Percentiles rank a stretch among this genome's conserved stretches.
Conservation (phyloP, 2,113 vertebrate genomes). For the Callocephalon fimbriatum region DNA sequence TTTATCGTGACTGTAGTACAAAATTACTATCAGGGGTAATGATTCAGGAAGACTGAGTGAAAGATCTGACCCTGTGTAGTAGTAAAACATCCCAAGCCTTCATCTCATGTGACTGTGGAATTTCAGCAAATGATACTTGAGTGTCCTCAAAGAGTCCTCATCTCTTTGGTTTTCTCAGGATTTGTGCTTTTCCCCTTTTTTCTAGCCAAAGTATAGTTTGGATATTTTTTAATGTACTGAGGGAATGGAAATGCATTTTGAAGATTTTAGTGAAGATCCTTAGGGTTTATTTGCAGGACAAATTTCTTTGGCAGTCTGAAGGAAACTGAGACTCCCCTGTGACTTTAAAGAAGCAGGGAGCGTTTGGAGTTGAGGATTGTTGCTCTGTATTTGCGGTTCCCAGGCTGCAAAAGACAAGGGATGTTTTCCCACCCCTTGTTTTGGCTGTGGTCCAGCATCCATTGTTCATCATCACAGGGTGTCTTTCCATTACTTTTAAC, state of each 20-base stretch:
- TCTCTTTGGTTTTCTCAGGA: background rate
- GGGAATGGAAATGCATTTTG: background rate
- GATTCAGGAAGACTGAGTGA: background rate
- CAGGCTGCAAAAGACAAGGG: background rate
- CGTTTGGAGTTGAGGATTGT: background rate
- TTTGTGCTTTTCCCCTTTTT: background rate
- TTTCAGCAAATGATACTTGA: background rate
- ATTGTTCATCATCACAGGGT: background rate
- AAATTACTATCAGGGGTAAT: background rate
- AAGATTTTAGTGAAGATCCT: background rate
- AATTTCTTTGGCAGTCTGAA: background rate
- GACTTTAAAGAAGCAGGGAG: background rate
- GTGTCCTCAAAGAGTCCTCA: background rate
- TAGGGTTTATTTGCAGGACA: background rate
- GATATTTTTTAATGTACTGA: background rate
- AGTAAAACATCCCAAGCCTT: background rate
- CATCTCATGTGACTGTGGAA: background rate
- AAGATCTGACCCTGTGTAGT: background rate
- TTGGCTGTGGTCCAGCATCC: background rate
- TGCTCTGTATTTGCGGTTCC: background rate
- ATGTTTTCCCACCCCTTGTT: background rate
- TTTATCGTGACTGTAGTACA: background rate
- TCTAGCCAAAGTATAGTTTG: background rate
- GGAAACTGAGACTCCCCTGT: background rate
- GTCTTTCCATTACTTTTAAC: background rate